Base-by-base conservation (phyloP, 2,888 invertebrate species). In the Idaea dimidiata region DNA sequence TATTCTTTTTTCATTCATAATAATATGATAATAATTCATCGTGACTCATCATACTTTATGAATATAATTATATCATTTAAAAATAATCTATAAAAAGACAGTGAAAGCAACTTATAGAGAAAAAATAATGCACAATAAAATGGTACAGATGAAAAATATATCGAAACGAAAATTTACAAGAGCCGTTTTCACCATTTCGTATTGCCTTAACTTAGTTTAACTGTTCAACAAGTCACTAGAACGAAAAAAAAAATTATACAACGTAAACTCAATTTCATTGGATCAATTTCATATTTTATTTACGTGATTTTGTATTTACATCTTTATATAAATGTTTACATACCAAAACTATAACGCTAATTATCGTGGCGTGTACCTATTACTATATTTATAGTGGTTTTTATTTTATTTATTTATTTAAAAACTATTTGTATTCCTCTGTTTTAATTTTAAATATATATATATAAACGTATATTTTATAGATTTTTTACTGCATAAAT, bases 1-100 rank as follows among this genome's bases (percentile, higher is more conserved):
- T 91, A 91, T 91, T 91, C 43, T 91, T 87, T 91, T 91, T 89
- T 90, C 89, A 91, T 91, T 91, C 91, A 90, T 91, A 90, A 89
- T 91, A 91, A 92, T 92, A 81, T 80, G 79, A 77, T 80, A 79
- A 81, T 80, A 79, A 81, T 78, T 80, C 80, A 80, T 79, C 80
- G 87, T 91, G 92, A 92, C 91, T 91, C 89, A 87, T 89, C 90
- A 86, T 86, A 89, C 84, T 88, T 88, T 88, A 90, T 87, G 88
- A 88, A 90, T 90, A 89, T 91, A 91, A 90, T 90, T 91, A 91
- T 92, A 91, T 91, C 87, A 89, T 91, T 91, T 79, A 78, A 87
- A 91, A 90, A 91, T 91, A 90, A 90, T 88, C 88, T 88, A 89
- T 87, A 89, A 82, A 91, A 43, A 87, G 90, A 91, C 89, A 91